phyloP scores from a whole-genome alignment of 2,113 vertebrate species.

The Leptosomus discolor region DNA sequence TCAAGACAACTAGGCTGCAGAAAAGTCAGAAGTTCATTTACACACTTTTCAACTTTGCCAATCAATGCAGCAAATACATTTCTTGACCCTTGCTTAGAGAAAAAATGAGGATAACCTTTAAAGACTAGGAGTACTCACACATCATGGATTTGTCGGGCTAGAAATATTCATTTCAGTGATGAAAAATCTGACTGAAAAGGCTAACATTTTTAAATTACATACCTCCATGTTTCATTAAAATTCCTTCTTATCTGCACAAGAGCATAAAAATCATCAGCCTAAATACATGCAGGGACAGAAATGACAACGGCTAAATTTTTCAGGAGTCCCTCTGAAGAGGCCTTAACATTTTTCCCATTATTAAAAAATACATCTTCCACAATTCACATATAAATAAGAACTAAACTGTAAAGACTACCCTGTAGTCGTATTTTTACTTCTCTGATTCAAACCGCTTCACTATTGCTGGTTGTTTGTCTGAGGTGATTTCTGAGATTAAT shows the following conservation, averaged over 20 bases:
- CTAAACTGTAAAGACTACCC: neutral
- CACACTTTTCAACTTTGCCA: neutral
- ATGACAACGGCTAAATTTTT: neutral
- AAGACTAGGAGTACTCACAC: neutral
- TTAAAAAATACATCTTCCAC: neutral
- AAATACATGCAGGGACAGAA: neutral
- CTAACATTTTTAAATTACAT: neutral
- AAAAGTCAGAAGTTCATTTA: neutral
- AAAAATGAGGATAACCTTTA: neutral
- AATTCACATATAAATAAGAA: neutral
- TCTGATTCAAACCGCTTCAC: neutral
- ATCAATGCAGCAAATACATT: neutral
- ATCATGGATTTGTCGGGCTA: neutral
- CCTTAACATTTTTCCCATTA: neutral
- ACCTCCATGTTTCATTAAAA: neutral
- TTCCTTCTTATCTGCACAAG: neutral
- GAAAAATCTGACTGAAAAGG: neutral
- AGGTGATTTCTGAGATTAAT: neutral
- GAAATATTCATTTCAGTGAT: neutral
- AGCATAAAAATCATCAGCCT: neutral
- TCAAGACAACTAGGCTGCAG: neutral
- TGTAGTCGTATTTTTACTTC: neutral
- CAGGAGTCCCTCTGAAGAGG: neutral
- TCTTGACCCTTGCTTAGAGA: neutral
- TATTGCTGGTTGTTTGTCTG: neutral